Evolutionary conservation across 2,113 vertebrate genomes (phyloP).

Genomic region (Pygoscelis adeliae): DNA sequence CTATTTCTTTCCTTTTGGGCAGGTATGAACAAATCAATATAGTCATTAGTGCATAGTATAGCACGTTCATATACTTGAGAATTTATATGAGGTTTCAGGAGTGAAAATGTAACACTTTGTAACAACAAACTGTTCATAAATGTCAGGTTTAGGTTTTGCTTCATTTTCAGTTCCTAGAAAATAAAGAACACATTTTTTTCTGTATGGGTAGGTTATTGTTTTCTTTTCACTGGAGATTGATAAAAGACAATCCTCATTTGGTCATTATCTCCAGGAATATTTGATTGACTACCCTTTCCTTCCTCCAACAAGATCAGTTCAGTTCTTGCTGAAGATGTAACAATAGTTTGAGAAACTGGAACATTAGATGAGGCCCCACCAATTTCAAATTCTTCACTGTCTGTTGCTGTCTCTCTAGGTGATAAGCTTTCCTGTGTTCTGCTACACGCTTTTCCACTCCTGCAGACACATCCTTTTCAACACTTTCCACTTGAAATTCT

Average conservation of each 20-base stretch:
- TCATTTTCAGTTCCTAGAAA: background rate
- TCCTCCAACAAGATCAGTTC: background rate
- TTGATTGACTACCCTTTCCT: background rate
- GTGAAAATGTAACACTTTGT: no score
- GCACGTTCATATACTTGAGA: background rate
- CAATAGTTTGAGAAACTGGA: background rate
- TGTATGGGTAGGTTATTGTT: background rate
- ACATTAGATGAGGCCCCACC: background rate
- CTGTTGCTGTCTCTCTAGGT: background rate
- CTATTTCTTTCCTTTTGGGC: background rate
- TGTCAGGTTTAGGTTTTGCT: background rate
- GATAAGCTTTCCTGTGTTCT: constrained; percentile 27
- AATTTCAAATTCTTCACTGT: background rate
- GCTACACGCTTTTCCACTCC: background rate
- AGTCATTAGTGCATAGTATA: background rate
- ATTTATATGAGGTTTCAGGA: background rate
- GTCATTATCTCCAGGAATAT: background rate
- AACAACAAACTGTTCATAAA: background rate
- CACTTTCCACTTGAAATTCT: constrained; percentile 27
- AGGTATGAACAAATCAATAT: background rate
- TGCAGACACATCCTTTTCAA: constrained; percentile 17
- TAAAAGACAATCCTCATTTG: background rate
- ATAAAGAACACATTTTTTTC: background rate
- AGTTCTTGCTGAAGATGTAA: background rate
- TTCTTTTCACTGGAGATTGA: background rate